Evolutionary conservation across 1,140 invertebrate species (phyloP).

Genomic region (Drosophila yakuba): DNA sequence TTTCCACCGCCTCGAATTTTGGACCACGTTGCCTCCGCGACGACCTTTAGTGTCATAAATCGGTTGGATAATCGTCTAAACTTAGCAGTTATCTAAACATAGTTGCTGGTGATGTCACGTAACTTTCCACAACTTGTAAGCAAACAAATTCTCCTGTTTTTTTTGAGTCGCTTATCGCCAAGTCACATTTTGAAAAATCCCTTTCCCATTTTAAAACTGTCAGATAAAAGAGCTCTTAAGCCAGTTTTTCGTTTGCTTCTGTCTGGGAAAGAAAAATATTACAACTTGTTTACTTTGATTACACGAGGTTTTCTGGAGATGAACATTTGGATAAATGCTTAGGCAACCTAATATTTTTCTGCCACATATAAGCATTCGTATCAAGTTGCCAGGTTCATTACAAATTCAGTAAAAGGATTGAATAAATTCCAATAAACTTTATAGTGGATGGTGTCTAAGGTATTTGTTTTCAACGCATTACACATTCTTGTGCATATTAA

Average conservation of each 20-base stretch:
- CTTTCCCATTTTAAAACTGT: constrained; percentile 40
- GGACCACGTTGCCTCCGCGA: constrained; percentile 1
- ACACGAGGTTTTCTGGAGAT: constrained; percentile 18
- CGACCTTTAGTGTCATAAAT: constrained; percentile 42
- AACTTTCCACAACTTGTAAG: constrained; percentile 27
- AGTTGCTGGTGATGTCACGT: constrained; percentile 43
- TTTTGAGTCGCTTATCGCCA: constrained; percentile 9
- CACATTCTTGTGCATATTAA: constrained; percentile 57
- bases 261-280: constrained; percentile 19
- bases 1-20: constrained; percentile 2
- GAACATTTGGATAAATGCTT: background rate
- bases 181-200: constrained; percentile 25
- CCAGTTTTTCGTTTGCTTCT: constrained; percentile 5
- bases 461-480: constrained; percentile 24
- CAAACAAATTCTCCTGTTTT: constrained; percentile 13
- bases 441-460: background rate
- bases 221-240: constrained; percentile 34
- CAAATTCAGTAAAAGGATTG: background rate
- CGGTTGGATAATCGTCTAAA: constrained; percentile 44
- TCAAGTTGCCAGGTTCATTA: background rate
- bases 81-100: constrained; percentile 27
- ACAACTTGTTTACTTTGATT: constrained; percentile 36
- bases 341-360: constrained; percentile 1
- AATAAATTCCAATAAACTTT: constrained; percentile 9
- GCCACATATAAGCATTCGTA: constrained; percentile 19